Evolutionary conservation across 2,797 vertebrate species (phyloP).

Genomic region (Nannoperca obscura): DNA sequence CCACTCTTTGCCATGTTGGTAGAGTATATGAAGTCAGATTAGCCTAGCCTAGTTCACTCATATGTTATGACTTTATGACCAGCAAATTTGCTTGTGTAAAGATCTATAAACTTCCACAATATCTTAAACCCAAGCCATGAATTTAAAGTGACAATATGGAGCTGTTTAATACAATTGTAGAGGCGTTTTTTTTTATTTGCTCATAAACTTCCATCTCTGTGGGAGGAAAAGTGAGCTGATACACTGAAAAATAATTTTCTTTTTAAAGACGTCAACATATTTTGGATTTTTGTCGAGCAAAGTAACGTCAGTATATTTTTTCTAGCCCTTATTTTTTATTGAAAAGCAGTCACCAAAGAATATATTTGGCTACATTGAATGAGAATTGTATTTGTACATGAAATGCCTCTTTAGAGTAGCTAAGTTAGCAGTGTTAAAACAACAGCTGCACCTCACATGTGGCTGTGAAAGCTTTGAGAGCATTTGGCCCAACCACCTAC

Average conservation of each 20-base stretch:
- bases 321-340: neutral
- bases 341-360: neutral
- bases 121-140: neutral
- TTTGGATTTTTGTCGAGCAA: neutral
- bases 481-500: neutral
- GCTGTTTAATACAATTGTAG: neutral
- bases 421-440: constrained; percentile 20
- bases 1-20: constrained; percentile 14
- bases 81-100: neutral
- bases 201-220: neutral
- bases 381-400: neutral
- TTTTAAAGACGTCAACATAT: too few relatives aligned
- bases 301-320: neutral
- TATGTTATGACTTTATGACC: neutral
- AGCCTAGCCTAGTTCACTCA: neutral
- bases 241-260: too few relatives aligned
- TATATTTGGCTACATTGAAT: neutral
- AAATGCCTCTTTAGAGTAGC: neutral
- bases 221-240: neutral
- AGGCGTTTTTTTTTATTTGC: neutral
- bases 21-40: constrained; percentile 11
- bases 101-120: neutral
- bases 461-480: constrained; percentile 11
- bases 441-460: constrained; percentile 16
- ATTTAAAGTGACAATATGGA: neutral